These are phyloP conservation scores for Geotrupes spiniger DNA, from an alignment of 2,888 invertebrate genomes.

Conservation along the genomic window DNA sequence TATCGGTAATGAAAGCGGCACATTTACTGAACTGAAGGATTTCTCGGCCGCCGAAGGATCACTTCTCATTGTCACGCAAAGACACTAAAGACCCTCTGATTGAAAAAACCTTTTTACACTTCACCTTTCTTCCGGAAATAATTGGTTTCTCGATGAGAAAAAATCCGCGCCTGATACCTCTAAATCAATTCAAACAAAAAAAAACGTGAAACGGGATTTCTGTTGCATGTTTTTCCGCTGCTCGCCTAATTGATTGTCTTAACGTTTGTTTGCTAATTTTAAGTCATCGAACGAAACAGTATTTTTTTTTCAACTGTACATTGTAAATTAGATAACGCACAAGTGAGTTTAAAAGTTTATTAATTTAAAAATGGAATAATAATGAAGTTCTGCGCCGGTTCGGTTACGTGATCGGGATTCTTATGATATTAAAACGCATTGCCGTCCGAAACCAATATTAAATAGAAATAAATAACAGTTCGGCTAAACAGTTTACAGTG, in stretches of 20 bases:
- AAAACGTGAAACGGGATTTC: too few species aligned
- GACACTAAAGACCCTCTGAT: conserved; percentile 50
- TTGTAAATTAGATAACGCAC: too few species aligned
- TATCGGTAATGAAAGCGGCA: conserved; percentile 50
- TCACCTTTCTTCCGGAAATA: conserved; percentile 46
- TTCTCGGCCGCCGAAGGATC: conserved; percentile 23
- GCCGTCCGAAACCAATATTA: conserved; percentile 3
- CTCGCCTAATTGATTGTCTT: too few species aligned
- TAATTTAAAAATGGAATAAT: too few species aligned
- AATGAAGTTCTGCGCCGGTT: too few species aligned
- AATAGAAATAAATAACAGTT: conserved; percentile 31
- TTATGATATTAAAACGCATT: too few species aligned
- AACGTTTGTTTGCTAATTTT: too few species aligned
- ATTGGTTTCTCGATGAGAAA: conserved; percentile 42
- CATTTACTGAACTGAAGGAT: conserved; percentile 45
- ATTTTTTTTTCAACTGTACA: too few species aligned
- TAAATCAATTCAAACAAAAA: conserved; percentile 25
- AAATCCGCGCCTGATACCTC: conserved; percentile 32
- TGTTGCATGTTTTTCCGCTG: too few species aligned
- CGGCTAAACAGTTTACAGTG: conserved; percentile 35
- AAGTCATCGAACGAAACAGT: too few species aligned
- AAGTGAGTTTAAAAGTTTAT: too few species aligned
- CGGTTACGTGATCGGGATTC: too few species aligned
- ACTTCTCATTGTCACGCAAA: conserved; percentile 47
- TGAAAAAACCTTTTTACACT: conserved; percentile 47